Evolutionary conservation across 1,140 invertebrate genomes (phyloP), one percentile per base, ranked within the genome.

Genomic region (Gyrodactylus salaris): DNA sequence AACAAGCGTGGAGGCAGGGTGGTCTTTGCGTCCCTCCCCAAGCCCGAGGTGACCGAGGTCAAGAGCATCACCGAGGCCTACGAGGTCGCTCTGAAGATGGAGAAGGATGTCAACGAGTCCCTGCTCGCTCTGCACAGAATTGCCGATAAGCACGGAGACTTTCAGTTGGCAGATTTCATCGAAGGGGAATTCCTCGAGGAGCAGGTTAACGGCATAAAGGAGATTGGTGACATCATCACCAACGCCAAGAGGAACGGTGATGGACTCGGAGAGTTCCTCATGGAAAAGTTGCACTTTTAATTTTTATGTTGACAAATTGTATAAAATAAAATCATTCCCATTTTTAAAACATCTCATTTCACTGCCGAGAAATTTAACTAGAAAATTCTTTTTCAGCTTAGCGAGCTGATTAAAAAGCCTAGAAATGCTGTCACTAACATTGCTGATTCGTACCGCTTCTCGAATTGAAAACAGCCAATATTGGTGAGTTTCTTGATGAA

Each of bases 1-100:
- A 89, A 89, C 78, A 85, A 86, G 77, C 82, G 89, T 26, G 89
- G 89, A 1, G 89, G 88, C 0, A 79, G 82, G 20, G 83, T 89
- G 74, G 80, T 84, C 21, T 69, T 69, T n/a, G 23, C 20, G 23
- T 20, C 20, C 24, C 20, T 69, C 24, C 2, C 68, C 20, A 69
- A 69, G 24, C 68, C 68, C 20, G 21, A 69, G 2, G 19, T n/a
- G 24, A 7, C 68, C 2, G 2, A 69, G 24, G 16, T 24, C 1
- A 19, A 22, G 20, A 69, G 20, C 23, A 20, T 23, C 7, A 23
- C 16, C 20, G 23, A 20, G 7, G 68, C 68, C 2, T 69, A n/a
- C 68, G 68, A 69, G 20, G 34, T 25, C n/a, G 1, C 23, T 22
- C 26, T 26, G 7, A 1, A 20, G 16, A 20, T 69, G 20, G 68